Evolutionary conservation across 2,888 invertebrate species (phyloP).

Genomic region (Achlya flavicornis): DNA sequence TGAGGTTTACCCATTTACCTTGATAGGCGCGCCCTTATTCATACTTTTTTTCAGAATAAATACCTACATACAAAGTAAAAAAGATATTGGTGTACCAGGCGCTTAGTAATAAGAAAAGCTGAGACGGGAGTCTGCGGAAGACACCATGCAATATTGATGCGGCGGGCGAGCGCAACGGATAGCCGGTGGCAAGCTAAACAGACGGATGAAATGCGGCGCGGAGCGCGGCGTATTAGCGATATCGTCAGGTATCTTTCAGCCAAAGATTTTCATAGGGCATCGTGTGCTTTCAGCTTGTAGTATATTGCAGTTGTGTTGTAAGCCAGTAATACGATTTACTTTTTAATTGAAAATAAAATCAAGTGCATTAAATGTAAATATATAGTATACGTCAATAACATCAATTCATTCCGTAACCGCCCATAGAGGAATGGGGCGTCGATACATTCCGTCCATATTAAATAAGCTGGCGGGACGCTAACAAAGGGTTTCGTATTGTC

Average conservation of each 20-base stretch:
- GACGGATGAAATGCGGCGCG: slow-evolving; percentile 18
- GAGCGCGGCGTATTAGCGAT: slow-evolving; percentile 11
- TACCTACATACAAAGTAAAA: slow-evolving; percentile 36
- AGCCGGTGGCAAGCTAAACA: slow-evolving; percentile 24
- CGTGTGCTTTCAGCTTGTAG: slow-evolving; percentile 19
- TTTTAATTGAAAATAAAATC: not conserved
- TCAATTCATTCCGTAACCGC: slow-evolving; percentile 13
- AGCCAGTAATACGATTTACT: no score
- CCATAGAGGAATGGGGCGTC: slow-evolving; percentile 18
- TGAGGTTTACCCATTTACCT: no score
- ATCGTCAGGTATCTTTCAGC: slow-evolving; percentile 22
- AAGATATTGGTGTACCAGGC: slow-evolving; percentile 43
- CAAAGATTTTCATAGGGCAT: no score
- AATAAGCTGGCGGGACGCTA: slow-evolving; percentile 30
- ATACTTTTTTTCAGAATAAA: slow-evolving; percentile 23
- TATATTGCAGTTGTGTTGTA: not conserved
- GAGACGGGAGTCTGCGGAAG: slow-evolving; percentile 30
- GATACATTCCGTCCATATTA: slow-evolving; percentile 31
- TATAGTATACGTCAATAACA: not conserved
- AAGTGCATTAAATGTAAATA: not conserved
- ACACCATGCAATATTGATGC: slow-evolving; percentile 56
- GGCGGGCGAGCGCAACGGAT: slow-evolving; percentile 25
- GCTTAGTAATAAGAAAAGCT: slow-evolving; percentile 46
- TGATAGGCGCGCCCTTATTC: no score
- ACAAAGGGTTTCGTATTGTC: slow-evolving; percentile 32